Evolutionary conservation across 2,113 vertebrate species (phyloP), one percentile per base, ranked within the genome.

Genomic region (Numida meleagris): DNA sequence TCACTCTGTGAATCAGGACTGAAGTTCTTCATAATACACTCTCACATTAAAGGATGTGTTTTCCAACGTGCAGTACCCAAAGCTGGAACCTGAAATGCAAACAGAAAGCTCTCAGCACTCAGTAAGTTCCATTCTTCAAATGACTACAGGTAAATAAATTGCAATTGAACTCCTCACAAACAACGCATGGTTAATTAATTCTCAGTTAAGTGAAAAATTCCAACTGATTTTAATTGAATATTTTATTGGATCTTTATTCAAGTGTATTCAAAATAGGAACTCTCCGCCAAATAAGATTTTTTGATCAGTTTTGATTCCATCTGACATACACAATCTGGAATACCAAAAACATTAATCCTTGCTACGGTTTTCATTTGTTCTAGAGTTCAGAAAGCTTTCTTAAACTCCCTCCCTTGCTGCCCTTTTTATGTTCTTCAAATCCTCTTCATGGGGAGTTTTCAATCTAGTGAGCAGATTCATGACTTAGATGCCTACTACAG

Each of bases 261-360:
- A 72, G 12, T 13, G 7, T 45, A 58, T 57, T 79, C 42, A 45
- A 50, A 90, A 40, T 13, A 38, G 12, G 27, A 68, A 79, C 8
- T 9, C 55, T 7, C 29, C 14, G 2, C 1, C n/a, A 61, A 34
- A 10, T 1, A 62, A 29, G 36, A 40, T 14, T 74, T 42, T 63
- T 48, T 3, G 3, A 46, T 16, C 71, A 33, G 55, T 9, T 9
- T 51, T 58, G 43, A 50, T 86, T 82, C 34, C 27, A 43, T 15
- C 33, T 31, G 46, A 62, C 15, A 11, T 9, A 23, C 3, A 50
- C 36, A 65, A 5, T 24, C 36, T 29, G n/a, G 27, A 75, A 20
- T 14, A 11, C 13, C 19, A 5, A 0, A 57, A 34, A 5, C 1
- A 15, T 18, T n/a, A 33, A 25, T 18, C 53, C 12, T 62, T 19